Base-by-base conservation (phyloP, 2,113 vertebrate species). In the Heptranchias perlo region DNA sequence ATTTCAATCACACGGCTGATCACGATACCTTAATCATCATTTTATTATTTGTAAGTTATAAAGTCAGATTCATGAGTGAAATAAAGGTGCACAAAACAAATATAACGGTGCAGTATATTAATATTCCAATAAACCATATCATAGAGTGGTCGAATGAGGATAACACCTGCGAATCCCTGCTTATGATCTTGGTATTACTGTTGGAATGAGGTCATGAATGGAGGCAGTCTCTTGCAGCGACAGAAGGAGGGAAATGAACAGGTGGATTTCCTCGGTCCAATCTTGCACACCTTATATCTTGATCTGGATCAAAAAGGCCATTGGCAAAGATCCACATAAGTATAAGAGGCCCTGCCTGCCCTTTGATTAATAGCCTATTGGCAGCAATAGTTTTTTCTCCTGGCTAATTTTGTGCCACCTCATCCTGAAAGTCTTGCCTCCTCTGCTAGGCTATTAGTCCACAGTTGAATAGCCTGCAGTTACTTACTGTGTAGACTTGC, bases 31-130 rank as follows among this genome's bases (percentile, higher is more conserved):
- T 93, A 93, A 39, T 64, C 35, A 93, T 39, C 58, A 62, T 64
- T 82, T 93, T 93, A 93, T 93, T 93, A 93, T 93, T n/a, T 93
- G 58, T 93, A 39, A 23, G 89, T 62, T 93, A 47, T 93, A 58
- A 93, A 93, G 89, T n/a, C n/a, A 62, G 58, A 39, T 93, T 93
- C 89, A 62, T 62, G 58, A 64, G 89, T 62, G 54, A 35, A 62
- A 62, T 62, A n/a, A 62, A 62, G 89, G 58, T 92, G 61, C 11
- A 91, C 49, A 31, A 58, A 14, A 13, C 49, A 58, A 91, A 91
- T 58, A 58, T 4, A 3, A 16, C n/a, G 52, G 28, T 16, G 31
- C 49, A 54, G 52, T 58, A 91, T 35, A 91, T 91, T 54, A 91
- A 35, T 31, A n/a, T 58, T 91, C 52, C 31, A 91, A 58, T 11